Percentiles rank a stretch among this genome's conserved stretches.
These are phyloP conservation scores for Parus major DNA, from an alignment of 2,113 vertebrate genomes.

Conservation along the genomic window DNA sequence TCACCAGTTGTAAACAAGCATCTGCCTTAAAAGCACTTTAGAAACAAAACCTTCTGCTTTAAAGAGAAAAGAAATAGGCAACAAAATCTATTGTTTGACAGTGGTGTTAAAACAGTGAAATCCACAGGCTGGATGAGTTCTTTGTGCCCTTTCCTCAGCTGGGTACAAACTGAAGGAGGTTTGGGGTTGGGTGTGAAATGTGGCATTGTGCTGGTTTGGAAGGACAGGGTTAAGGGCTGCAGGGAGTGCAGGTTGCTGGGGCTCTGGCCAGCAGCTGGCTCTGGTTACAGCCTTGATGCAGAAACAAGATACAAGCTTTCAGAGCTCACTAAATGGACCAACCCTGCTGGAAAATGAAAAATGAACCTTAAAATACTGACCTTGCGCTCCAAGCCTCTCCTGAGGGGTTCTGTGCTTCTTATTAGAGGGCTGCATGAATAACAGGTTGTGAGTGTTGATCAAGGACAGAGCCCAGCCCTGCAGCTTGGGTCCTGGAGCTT, in stretches of 20 bases:
- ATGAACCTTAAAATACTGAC: not conserved
- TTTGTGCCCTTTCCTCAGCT: not conserved
- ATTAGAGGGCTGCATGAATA: not conserved
- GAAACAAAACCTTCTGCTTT: not conserved
- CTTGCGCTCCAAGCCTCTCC: not conserved
- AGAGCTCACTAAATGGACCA: not conserved
- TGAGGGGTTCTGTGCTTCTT: not conserved
- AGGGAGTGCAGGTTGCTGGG: not conserved
- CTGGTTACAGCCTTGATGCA: not conserved
- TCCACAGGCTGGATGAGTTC: not conserved
- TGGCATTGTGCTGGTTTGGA: not conserved
- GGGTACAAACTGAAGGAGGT: not conserved
- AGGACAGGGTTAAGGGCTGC: not conserved
- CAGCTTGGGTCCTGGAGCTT: constrained; percentile 15
- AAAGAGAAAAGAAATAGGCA: not conserved
- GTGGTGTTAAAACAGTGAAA: not conserved
- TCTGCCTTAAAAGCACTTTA: not conserved
- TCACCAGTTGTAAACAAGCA: not conserved
- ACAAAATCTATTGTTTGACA: not conserved
- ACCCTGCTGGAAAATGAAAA: not conserved
- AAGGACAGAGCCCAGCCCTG: constrained; percentile 42
- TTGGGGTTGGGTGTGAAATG: not conserved
- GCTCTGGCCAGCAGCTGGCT: not conserved
- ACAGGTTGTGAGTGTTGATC: not conserved
- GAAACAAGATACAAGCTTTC: not conserved